Conservation (phyloP, 35 echinoderm and acorn worm species). For the Eucidaris tribuloides region DNA sequence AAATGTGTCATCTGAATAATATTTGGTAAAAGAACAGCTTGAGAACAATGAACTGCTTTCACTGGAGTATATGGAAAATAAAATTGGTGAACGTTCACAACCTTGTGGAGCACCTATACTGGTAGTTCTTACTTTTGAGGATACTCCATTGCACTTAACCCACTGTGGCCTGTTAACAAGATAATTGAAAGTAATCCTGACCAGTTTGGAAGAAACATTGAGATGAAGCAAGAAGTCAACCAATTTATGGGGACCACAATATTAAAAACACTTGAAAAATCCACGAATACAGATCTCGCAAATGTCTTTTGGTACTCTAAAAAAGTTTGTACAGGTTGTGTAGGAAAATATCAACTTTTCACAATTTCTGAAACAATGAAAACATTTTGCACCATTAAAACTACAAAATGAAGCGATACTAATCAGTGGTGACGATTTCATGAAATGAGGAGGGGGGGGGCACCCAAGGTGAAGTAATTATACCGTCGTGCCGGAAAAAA, state of each 20-base stretch:
- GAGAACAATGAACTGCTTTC: background rate
- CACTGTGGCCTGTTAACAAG: background rate
- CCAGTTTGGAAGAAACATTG: background rate
- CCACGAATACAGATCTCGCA: slow-evolving; percentile 10
- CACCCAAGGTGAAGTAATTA: too few relatives aligned
- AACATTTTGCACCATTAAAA: too few relatives aligned
- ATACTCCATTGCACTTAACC: background rate
- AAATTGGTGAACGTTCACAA: background rate
- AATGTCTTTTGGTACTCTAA: background rate
- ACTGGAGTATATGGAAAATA: background rate
- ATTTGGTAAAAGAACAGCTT: background rate
- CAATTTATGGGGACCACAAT: background rate
- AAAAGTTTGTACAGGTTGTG: too few relatives aligned
- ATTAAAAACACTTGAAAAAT: slow-evolving; percentile 13
- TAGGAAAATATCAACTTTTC: too few relatives aligned
- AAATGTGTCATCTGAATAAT: background rate
- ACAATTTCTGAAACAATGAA: too few relatives aligned
- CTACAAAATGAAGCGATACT: too few relatives aligned
- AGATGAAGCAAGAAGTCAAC: background rate
- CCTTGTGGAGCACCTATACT: background rate
- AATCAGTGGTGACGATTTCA: too few relatives aligned
- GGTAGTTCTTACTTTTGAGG: background rate
- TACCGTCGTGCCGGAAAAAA: too few relatives aligned
- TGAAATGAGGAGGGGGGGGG: too few relatives aligned
- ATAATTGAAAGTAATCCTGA: background rate